A percentile compares a stretch with the other conserved stretches of the same genome.
Conservation (phyloP, 2,113 vertebrate species). For the Callocephalon fimbriatum region DNA sequence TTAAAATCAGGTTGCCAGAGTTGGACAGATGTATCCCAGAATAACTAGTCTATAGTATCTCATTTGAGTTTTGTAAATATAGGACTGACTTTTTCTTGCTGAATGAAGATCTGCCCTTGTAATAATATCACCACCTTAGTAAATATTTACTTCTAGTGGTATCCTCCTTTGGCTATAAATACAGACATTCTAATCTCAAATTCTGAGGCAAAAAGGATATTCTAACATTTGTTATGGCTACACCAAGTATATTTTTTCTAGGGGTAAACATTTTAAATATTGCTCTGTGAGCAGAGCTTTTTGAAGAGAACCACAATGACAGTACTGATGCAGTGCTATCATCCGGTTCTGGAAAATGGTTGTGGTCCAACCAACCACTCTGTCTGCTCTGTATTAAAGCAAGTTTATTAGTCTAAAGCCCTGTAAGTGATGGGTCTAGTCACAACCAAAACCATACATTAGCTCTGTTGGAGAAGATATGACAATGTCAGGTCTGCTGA, state of each 20-base stretch:
- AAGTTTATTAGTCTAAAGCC: neutral
- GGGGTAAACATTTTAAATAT: slow-evolving; percentile 28
- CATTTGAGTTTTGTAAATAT: neutral
- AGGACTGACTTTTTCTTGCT: neutral
- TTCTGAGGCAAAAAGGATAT: slow-evolving; percentile 2
- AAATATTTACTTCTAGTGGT: slow-evolving; percentile 37
- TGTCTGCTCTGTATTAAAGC: slow-evolving; percentile 13
- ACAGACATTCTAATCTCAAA: slow-evolving; percentile 12
- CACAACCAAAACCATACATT: slow-evolving; percentile 16
- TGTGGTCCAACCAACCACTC: neutral
- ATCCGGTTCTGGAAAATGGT: neutral
- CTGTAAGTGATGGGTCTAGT: neutral
- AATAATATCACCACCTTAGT: neutral
- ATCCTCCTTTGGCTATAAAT: slow-evolving; percentile 8
- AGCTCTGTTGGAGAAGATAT: slow-evolving; percentile 9
- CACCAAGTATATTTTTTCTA: neutral
- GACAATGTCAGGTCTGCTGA: neutral
- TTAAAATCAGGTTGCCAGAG: neutral
- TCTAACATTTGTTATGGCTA: slow-evolving; percentile 8
- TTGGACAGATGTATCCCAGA: neutral
- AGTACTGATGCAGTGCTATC: neutral
- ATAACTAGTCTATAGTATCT: neutral
- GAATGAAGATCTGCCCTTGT: neutral
- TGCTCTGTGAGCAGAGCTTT: neutral
- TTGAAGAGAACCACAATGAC: neutral